A percentile compares a stretch with the other conserved stretches of the same genome.
Conservation (phyloP, 2,888 invertebrate genomes). For the Ophonus ardosiacus region DNA sequence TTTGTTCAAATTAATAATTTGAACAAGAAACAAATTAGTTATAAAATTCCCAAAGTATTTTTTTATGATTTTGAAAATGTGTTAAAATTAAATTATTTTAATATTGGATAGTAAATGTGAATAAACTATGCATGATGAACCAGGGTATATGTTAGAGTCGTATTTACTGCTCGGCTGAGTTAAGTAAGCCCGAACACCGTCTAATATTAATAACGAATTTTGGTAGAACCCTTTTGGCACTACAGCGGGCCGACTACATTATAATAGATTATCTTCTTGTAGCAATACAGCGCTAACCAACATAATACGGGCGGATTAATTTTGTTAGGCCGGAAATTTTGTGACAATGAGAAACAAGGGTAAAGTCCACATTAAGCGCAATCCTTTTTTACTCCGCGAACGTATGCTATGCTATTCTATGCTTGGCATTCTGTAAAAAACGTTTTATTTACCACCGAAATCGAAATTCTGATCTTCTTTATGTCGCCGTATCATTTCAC, state of each 20-base stretch:
- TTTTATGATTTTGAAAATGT: no score
- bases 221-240: slow-evolving; percentile 30
- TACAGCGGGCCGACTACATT: slow-evolving; percentile 38
- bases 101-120: neutral
- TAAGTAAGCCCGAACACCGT: slow-evolving; percentile 52
- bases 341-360: slow-evolving; percentile 47
- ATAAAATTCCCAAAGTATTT: no score
- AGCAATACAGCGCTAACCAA: slow-evolving; percentile 43
- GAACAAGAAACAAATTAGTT: no score
- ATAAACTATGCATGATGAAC: neutral
- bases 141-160: slow-evolving; percentile 23
- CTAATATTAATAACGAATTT: slow-evolving; percentile 57
- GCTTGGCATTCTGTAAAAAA: neutral
- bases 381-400: slow-evolving; percentile 30
- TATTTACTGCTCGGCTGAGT: slow-evolving; percentile 46
- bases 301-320: slow-evolving; percentile 37
- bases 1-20: no score
- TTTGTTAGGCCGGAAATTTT: slow-evolving; percentile 49
- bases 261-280: slow-evolving; percentile 57
- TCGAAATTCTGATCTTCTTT: slow-evolving; percentile 10
- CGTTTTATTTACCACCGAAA: neutral
- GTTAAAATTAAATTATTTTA: no score
- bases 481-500: neutral
- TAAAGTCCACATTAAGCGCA: slow-evolving; percentile 30
- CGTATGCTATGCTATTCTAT: neutral